Percentiles rank a stretch among this genome's conserved stretches.
Evolutionary conservation across 2,888 invertebrate species (phyloP).

Genomic region (Alviniconcha strummeri): DNA sequence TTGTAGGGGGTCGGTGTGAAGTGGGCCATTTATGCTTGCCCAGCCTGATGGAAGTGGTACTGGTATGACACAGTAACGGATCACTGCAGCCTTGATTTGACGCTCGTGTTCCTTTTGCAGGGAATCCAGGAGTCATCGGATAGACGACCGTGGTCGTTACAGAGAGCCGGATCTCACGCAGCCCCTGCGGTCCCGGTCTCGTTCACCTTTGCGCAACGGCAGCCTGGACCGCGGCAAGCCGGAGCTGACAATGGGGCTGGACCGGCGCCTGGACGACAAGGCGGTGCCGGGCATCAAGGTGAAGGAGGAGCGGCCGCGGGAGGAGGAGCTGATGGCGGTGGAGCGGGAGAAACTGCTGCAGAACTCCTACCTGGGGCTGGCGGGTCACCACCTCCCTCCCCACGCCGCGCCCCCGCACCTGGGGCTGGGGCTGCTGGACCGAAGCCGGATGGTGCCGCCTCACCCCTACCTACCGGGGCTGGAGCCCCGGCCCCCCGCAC

Average conservation of each 20-base stretch:
- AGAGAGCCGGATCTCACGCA: constrained; percentile 21
- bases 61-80: no score
- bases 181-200: constrained; percentile 58
- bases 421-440: constrained; percentile 50
- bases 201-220: constrained; percentile 63
- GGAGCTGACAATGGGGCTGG: constrained; percentile 48
- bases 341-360: constrained; percentile 44
- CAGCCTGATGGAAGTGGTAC: no score
- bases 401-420: constrained; percentile 29
- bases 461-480: constrained; percentile 35
- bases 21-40: no score
- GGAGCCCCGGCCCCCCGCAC: constrained; percentile 44
- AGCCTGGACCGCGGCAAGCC: constrained; percentile 57
- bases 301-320: constrained; percentile 58
- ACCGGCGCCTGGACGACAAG: constrained; percentile 54
- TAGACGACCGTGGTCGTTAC: constrained; percentile 26
- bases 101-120: background rate
- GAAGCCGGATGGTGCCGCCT: constrained; percentile 56
- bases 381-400: constrained; percentile 40
- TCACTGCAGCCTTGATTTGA: no score
- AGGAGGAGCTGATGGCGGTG: constrained; percentile 45
- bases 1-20: no score
- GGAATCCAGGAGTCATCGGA: constrained; percentile 14
- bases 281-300: constrained; percentile 47
- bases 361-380: constrained; percentile 31